A percentile compares a stretch with the other conserved stretches of the same genome.
Conservation (phyloP, 2,113 vertebrate genomes). For the Irena cyanogastra region DNA sequence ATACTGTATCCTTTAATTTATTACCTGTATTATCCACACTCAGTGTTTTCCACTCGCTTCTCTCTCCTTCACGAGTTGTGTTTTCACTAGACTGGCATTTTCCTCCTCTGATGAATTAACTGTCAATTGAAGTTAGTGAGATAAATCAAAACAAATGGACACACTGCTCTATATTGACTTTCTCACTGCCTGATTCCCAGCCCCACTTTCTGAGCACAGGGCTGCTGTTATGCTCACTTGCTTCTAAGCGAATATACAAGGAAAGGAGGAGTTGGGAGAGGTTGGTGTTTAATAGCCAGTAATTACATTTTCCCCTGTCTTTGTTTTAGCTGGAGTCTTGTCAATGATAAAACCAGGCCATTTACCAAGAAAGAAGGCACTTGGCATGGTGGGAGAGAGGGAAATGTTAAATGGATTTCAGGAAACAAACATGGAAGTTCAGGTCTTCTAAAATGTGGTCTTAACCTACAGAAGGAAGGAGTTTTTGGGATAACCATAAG, state of each 20-base stretch:
- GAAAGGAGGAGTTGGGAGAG: not conserved
- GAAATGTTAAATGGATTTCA: not conserved
- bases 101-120: conserved; percentile 76
- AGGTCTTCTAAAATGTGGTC: not conserved
- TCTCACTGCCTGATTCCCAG: conserved; percentile 72
- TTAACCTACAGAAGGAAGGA: not conserved
- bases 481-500: not conserved
- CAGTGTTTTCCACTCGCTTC: not conserved
- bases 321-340: not conserved
- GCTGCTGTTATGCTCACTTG: conserved; percentile 64
- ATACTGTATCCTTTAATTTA: conserved; percentile 63
- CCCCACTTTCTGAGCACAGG: conserved; percentile 71
- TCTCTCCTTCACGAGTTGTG: conserved; percentile 33
- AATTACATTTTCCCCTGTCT: not conserved
- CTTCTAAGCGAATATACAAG: not conserved
- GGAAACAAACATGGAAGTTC: not conserved
- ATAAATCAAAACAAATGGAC: conserved; percentile 81
- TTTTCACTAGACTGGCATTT: conserved; percentile 60
- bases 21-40: conserved; percentile 60
- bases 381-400: not conserved
- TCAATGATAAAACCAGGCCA: not conserved
- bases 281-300: not conserved
- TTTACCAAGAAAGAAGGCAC: not conserved
- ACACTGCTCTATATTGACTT: conserved; percentile 74
- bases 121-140: conserved; percentile 80